These are phyloP conservation scores for Tenthredo amoena DNA, from an alignment of 2,888 invertebrate genomes.

Conservation along the genomic window DNA sequence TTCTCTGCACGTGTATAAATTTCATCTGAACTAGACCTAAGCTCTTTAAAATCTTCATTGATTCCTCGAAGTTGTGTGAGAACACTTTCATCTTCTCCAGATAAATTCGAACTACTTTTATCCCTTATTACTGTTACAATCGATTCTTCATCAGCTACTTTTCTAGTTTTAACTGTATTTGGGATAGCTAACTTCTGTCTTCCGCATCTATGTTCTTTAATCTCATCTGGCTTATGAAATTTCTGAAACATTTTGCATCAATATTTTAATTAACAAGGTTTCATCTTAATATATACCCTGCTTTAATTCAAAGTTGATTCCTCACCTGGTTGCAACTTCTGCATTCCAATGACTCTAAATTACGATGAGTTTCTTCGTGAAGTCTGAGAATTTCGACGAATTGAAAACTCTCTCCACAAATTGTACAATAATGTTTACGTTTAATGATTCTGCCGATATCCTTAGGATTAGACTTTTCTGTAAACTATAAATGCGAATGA, in stretches of 20 bases:
- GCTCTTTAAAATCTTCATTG: constrained; percentile 19
- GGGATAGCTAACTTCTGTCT: background rate
- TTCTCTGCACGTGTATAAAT: constrained; percentile 37
- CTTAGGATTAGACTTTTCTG: constrained; percentile 8
- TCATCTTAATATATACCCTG: background rate
- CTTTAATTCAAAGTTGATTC: constrained; percentile 17
- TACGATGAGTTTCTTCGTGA: constrained; percentile 69
- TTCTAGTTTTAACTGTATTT: background rate
- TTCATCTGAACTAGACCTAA: background rate
- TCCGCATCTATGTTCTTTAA: constrained; percentile 59
- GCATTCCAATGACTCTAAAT: constrained; percentile 58
- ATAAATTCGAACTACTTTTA: constrained; percentile 52
- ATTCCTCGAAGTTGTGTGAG: background rate
- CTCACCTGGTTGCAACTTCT: constrained; percentile 64
- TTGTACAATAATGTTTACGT: constrained; percentile 71
- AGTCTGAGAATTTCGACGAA: constrained; percentile 70
- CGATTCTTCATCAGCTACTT: background rate
- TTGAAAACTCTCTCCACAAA: constrained; percentile 73
- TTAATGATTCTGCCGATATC: constrained; percentile 63
- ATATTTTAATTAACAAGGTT: constrained; percentile 8
- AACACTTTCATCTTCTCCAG: constrained; percentile 52
- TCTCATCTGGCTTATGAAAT: constrained; percentile 60
- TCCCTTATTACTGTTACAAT: background rate
- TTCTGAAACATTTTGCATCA: constrained; percentile 48
- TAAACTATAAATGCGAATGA: constrained; percentile 21